These are phyloP conservation scores for Actenoides hombroni DNA, from an alignment of 2,113 vertebrate genomes.

Conservation along the genomic window DNA sequence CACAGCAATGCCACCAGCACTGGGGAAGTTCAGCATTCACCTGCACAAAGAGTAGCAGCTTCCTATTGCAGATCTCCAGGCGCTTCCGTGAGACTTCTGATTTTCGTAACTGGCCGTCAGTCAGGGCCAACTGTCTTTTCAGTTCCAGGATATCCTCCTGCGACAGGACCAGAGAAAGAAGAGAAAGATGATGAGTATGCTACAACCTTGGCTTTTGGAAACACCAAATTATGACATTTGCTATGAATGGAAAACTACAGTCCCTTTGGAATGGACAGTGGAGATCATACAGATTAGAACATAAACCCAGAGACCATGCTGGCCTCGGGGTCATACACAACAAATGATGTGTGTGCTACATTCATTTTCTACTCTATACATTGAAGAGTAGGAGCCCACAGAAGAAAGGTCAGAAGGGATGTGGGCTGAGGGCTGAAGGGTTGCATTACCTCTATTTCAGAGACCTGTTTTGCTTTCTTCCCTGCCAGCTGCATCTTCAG, in stretches of 20 bases:
- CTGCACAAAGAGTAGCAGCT: slow-evolving; percentile 86
- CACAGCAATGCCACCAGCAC: neutral
- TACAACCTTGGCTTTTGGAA: neutral
- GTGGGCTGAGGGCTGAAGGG: neutral
- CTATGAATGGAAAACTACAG: neutral
- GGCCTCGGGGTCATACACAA: neutral
- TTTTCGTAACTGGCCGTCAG: slow-evolving; percentile 80
- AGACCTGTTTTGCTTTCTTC: slow-evolving; percentile 66
- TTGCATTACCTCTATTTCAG: slow-evolving; percentile 68
- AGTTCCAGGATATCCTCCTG: slow-evolving; percentile 76
- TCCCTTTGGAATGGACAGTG: neutral
- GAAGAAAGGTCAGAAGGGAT: neutral
- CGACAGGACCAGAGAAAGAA: neutral
- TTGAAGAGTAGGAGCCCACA: neutral
- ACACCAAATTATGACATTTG: neutral
- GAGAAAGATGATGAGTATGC: neutral
- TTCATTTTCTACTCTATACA: neutral
- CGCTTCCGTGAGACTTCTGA: slow-evolving; percentile 85
- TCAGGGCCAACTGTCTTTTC: slow-evolving; percentile 74
- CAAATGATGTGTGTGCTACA: accelerated
- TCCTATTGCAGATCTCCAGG: slow-evolving; percentile 87
- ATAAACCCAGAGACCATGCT: neutral
- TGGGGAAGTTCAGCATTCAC: slow-evolving; percentile 10
- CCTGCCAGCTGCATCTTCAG: slow-evolving; percentile 82
- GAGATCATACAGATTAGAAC: neutral